Percentiles rank a stretch among this genome's conserved stretches.
phyloP scores from a whole-genome alignment of 2,113 vertebrate species.

The Platysteira castanea region DNA sequence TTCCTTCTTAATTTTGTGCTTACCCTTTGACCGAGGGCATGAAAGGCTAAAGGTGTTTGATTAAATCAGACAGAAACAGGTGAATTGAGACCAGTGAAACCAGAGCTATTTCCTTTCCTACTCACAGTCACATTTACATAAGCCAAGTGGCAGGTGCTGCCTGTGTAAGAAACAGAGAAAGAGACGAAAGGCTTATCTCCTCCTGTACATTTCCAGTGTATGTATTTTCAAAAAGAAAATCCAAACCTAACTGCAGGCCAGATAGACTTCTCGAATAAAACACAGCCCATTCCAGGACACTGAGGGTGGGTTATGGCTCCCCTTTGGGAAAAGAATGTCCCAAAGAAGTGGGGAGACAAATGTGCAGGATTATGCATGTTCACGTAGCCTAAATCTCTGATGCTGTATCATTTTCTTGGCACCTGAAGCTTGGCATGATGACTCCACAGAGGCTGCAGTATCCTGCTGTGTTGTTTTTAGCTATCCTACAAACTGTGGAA shows the following conservation, averaged over 20 bases:
- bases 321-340: neutral
- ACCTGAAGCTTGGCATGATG: neutral
- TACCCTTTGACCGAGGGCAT: neutral
- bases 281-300: neutral
- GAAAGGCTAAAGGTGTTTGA: neutral
- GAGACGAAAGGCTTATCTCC: neutral
- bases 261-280: neutral
- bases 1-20: conserved; percentile 10
- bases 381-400: neutral
- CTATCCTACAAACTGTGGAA: neutral
- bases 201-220: neutral
- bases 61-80: conserved; percentile 34
- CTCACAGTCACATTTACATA: neutral
- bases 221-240: neutral
- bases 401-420: neutral
- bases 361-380: neutral
- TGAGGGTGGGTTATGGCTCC: neutral
- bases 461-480: neutral
- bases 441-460: neutral
- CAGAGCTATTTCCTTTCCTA: neutral
- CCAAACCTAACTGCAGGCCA: neutral
- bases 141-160: neutral
- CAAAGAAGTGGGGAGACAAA: neutral
- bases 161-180: neutral
- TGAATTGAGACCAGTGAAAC: conserved; percentile 15